Conservation (phyloP, 2,888 invertebrate species). For the Drosophila falleni region DNA sequence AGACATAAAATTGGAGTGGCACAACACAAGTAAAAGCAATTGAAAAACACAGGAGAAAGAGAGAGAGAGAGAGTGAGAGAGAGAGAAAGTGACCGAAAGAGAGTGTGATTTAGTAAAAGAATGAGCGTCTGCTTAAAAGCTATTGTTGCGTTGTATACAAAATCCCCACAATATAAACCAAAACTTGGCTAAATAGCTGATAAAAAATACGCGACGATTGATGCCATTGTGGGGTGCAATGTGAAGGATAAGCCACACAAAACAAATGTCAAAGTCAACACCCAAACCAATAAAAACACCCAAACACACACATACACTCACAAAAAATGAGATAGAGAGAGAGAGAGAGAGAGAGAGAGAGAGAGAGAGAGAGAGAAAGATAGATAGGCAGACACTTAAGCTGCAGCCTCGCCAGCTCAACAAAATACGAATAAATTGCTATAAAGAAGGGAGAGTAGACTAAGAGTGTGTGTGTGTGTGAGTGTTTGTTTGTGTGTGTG, state of each 20-base stretch:
- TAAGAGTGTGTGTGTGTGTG: constrained; percentile 9
- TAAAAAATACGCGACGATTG: constrained; percentile 71
- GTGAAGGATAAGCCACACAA: constrained; percentile 78
- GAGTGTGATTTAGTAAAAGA: neutral
- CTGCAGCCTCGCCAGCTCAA: constrained; percentile 45
- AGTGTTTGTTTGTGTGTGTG: constrained; percentile 21
- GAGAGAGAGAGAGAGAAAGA: constrained; percentile 1
- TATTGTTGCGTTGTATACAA: constrained; percentile 64
- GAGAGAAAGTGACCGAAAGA: neutral
- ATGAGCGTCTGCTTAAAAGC: constrained; percentile 70
- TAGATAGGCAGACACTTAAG: constrained; percentile 46
- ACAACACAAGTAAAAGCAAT: constrained; percentile 16
- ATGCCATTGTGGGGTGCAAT: constrained; percentile 61
- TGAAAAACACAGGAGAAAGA: neutral
- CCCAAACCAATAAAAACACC: constrained; percentile 51
- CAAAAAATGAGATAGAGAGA: neutral
- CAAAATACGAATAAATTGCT: constrained; percentile 56
- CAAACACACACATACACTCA: constrained; percentile 24
- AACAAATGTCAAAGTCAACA: constrained; percentile 81
- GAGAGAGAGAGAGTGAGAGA: constrained; percentile 2
- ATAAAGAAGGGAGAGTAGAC: constrained; percentile 21
- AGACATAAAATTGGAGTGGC: constrained; percentile 68
- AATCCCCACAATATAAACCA: constrained; percentile 71
- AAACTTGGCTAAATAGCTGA: constrained; percentile 76
- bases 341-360: constrained; percentile 15